These are phyloP conservation scores for Paratilapia polleni DNA, from an alignment of 2,113 vertebrate species.

Conservation along the genomic window DNA sequence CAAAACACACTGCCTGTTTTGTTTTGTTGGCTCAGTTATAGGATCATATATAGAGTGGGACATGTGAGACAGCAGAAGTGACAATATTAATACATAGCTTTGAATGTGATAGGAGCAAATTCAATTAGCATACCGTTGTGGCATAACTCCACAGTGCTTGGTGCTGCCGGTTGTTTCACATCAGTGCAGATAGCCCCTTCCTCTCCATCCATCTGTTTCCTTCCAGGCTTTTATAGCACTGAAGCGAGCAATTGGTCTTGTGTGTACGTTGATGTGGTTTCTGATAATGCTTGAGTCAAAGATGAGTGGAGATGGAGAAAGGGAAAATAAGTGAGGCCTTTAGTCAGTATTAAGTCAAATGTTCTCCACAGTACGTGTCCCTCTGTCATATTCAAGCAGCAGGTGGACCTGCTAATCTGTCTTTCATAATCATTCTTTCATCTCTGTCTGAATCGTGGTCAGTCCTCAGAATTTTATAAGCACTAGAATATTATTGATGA, in stretches of 20 bases:
- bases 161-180: slow-evolving; percentile 29
- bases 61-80: background rate
- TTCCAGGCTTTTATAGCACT: slow-evolving; percentile 37
- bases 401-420: slow-evolving; percentile 22
- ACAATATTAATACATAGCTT: slow-evolving; percentile 8
- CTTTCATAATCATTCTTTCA: slow-evolving; percentile 55
- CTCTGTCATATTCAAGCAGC: slow-evolving; percentile 26
- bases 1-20: background rate
- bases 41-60: background rate
- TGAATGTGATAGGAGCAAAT: slow-evolving; percentile 16
- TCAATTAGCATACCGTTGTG: slow-evolving; percentile 13
- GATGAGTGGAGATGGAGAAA: background rate
- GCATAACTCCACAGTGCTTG: background rate
- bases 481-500: slow-evolving; percentile 44
- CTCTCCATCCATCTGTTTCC: slow-evolving; percentile 27
- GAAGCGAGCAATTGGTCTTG: slow-evolving; percentile 22
- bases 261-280: slow-evolving; percentile 25
- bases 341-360: slow-evolving; percentile 25
- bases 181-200: slow-evolving; percentile 36
- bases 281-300: slow-evolving; percentile 22
- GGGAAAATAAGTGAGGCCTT: background rate
- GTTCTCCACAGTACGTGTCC: background rate
- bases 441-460: slow-evolving; percentile 49
- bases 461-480: slow-evolving; percentile 49
- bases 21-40: background rate